Evolutionary conservation across 2,797 vertebrate species (phyloP).

Genomic region (Bothrops alternatus): DNA sequence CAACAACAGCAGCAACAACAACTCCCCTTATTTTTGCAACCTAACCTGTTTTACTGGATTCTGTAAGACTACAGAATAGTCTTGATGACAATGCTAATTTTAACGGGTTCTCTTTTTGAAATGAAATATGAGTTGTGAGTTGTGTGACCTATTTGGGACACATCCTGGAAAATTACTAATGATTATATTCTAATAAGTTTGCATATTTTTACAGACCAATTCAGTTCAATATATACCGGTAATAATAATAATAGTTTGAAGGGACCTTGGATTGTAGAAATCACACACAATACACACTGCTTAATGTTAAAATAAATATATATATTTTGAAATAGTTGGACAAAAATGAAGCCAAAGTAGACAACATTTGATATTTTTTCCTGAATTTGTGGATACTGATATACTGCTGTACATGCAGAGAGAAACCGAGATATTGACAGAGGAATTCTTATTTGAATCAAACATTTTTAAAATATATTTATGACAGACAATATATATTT

Average conservation of each 20-base stretch:
- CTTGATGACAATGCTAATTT: background rate
- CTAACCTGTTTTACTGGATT: background rate
- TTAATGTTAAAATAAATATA: slow-evolving; percentile 71
- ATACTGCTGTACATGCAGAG: slow-evolving; percentile 64
- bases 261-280: background rate
- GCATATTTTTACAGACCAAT: background rate
- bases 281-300: slow-evolving; percentile 39
- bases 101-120: background rate
- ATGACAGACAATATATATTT: slow-evolving; percentile 68
- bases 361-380: slow-evolving; percentile 50
- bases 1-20: too few relatives aligned
- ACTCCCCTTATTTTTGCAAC: background rate
- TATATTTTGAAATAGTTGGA: slow-evolving; percentile 64
- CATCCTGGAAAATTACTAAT: background rate
- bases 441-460: slow-evolving; percentile 71
- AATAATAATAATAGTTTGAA: too few relatives aligned
- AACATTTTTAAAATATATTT: slow-evolving; percentile 64
- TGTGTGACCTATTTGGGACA: background rate
- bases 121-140: background rate
- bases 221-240: slow-evolving; percentile 14
- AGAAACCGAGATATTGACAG: slow-evolving; percentile 71
- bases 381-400: slow-evolving; percentile 66
- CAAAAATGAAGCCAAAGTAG: slow-evolving; percentile 66
- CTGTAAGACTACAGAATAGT: background rate
- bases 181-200: background rate